Evolutionary conservation across 2,797 vertebrate species (phyloP), one percentile per base, ranked within the genome.

Genomic region (Bovichtus diacanthus): DNA sequence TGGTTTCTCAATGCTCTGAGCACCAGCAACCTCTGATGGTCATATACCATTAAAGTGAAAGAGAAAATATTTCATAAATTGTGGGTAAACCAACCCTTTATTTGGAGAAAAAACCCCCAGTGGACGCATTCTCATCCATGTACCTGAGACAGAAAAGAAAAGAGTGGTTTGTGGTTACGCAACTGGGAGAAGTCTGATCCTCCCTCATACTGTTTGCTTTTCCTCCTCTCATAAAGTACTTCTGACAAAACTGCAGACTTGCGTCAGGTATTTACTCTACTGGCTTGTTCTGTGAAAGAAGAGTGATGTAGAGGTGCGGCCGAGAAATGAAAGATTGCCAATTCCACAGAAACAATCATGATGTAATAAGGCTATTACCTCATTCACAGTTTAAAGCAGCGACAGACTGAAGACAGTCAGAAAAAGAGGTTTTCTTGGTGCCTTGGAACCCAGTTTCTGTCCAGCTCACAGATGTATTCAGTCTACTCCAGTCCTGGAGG

Each of bases 131-230:
- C 51, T 63, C 34, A 55, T 75, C 27, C 4, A 6, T 25, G 47
- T 16, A 58, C 59, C 68, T 29, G 21, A 60, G 41, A 47, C 60
- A 53, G 50, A 58, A 18, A 29, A 3, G 16, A 39, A 25, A 64
- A 80, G 46, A 81, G 58, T 61, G 72, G 50, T 60, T 69, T 44
- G 36, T 34, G 13, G 34, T 83, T 76, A 54, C 4, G 36, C 41
- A 77, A 68, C 82, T 51, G 55, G 46, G 36, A 69, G 56, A 8
- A 43, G 69, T 47, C 53, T 44, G 44, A 51, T 73, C 67, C 56
- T 75, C 54, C 51, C 34, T 55, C 69, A 4, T 13, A 21, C 66
- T 55, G 58, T 86, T 76, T 81, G 77, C 80, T 67, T 68, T 83
- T 73, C 68, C 73, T 70, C 62, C 31, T 59, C 73, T 81, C 25